Evolutionary conservation across 1,140 invertebrate genomes (phyloP), one percentile per base, ranked within the genome.

Genomic region (Ceratoteleas bidentatus): DNA sequence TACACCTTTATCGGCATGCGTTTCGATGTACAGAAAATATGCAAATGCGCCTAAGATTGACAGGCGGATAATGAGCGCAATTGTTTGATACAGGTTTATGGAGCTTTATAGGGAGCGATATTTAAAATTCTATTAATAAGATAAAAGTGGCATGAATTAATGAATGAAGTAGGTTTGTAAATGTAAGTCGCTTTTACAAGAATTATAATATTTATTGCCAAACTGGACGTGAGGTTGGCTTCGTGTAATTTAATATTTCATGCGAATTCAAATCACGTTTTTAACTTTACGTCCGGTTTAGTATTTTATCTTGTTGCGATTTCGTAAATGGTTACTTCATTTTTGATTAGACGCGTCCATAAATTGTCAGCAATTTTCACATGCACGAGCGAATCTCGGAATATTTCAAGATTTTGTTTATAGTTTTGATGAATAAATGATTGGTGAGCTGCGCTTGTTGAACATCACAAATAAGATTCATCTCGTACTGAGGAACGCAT

Each of bases 61-160:
- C n/a, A n/a, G n/a, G n/a, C n/a, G n/a, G n/a, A n/a, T n/a, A n/a
- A n/a, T n/a, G n/a, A n/a, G n/a, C n/a, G n/a, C n/a, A n/a, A n/a
- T n/a, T n/a, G n/a, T n/a, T n/a, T n/a, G n/a, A n/a, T n/a, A n/a
- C n/a, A n/a, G n/a, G n/a, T n/a, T n/a, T n/a, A n/a, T n/a, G n/a
- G n/a, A 32, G 33, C 36, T 7, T 40, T 61, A 54, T 54, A 11
- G 14, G 3, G 14, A 47, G 45, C 53, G 45, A 66, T 61, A 60
- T 75, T 75, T 50, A 54, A 61, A 75, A 75, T 75, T 75, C 72
- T 38, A 75, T 75, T 68, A 75, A 75, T 75, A 75, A 66, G 24
- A 61, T 47, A 76, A 61, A 49, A 60, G 53, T 52, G 13, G 40
- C 16, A 2, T 47, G 64, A 54, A 68, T 76, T 49, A 68, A 68